These are phyloP conservation scores for Mionectes macconnelli DNA, from an alignment of 2,113 vertebrate species.

Conservation along the genomic window DNA sequence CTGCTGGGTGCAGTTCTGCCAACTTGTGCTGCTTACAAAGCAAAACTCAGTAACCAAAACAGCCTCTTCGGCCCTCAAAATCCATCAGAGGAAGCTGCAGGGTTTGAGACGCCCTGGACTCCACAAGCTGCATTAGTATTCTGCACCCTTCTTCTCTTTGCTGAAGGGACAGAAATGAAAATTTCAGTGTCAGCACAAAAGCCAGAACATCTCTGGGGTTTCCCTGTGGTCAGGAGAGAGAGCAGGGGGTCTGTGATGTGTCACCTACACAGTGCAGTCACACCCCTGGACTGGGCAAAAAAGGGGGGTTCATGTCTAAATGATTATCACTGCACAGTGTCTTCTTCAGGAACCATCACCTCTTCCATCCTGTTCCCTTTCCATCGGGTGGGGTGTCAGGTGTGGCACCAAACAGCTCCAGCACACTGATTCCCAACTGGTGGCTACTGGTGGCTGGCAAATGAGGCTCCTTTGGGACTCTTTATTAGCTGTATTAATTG, in stretches of 20 bases:
- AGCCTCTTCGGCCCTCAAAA: not conserved
- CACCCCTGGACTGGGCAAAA: not conserved
- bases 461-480: constrained; percentile 46
- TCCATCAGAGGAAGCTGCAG: not conserved
- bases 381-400: constrained; percentile 37
- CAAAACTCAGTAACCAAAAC: not conserved
- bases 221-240: not conserved
- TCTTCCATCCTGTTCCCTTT: not conserved
- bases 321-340: not conserved
- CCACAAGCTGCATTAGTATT: not conserved
- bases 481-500: constrained; percentile 76
- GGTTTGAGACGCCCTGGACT: not conserved
- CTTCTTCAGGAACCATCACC: constrained; percentile 34
- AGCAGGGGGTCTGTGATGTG: not conserved
- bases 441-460: constrained; percentile 13
- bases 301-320: not conserved
- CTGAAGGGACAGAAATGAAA: not conserved
- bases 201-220: not conserved
- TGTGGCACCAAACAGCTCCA: constrained; percentile 42
- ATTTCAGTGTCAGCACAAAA: not conserved
- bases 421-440: constrained; percentile 44
- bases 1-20: not conserved
- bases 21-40: not conserved
- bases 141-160: not conserved
- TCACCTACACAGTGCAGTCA: accelerated